A percentile compares a stretch with the other conserved stretches of the same genome.
phyloP scores from a whole-genome alignment of 2,113 vertebrate species.

The Arizona elegans region DNA sequence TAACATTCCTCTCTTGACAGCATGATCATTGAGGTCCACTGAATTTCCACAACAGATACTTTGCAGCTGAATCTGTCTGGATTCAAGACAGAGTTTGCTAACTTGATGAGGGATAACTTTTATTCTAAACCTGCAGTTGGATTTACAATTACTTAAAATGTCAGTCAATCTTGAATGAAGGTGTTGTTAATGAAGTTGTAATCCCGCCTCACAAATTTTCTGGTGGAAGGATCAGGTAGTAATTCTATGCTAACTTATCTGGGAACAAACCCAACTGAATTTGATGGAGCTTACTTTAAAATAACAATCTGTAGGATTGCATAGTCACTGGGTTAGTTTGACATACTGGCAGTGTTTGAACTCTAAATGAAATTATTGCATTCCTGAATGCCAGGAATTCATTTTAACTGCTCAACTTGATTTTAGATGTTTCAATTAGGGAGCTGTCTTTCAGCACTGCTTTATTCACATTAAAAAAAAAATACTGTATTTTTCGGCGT shows the following conservation, averaged over 20 bases:
- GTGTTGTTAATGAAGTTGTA: background rate
- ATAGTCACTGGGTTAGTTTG: background rate
- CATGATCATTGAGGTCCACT: background rate
- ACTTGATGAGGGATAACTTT: background rate
- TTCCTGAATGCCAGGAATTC: background rate
- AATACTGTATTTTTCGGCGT: too few species aligned
- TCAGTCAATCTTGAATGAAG: background rate
- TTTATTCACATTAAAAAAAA: background rate
- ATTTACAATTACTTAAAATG: background rate
- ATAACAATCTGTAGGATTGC: background rate
- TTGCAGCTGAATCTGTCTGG: background rate
- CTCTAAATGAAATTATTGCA: background rate
- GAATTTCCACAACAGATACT: background rate
- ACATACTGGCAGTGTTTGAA: background rate
- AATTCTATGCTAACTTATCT: background rate
- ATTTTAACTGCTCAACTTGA: background rate
- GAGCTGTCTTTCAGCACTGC: background rate
- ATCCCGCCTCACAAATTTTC: background rate
- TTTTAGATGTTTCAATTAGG: background rate
- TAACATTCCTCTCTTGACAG: background rate
- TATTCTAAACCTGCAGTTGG: background rate
- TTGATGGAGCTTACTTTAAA: background rate
- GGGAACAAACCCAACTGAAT: background rate
- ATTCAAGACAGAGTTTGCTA: background rate
- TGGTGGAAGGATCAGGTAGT: background rate